phyloP scores from a whole-genome alignment of 2,888 invertebrate species.

The Drosophila pseudotalamancana region DNA sequence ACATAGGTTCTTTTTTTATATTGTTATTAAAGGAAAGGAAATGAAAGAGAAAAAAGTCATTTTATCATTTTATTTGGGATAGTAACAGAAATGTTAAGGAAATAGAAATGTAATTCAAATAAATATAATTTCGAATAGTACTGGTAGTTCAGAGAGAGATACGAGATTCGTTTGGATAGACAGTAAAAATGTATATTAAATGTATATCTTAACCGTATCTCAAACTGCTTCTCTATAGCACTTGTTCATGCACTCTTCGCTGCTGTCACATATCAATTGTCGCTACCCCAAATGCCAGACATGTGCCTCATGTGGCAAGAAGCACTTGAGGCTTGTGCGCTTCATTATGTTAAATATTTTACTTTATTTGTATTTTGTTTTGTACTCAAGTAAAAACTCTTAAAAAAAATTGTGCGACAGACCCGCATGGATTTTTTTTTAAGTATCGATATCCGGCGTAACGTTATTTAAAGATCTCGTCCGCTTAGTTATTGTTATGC shows the following conservation, averaged over 20 bases:
- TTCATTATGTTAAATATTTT: conserved; percentile 45
- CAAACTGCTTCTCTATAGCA: not conserved
- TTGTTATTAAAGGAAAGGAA: too few species aligned
- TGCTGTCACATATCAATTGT: conserved; percentile 60
- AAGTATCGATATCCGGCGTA: conserved; percentile 72
- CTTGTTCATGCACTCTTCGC: conserved; percentile 5
- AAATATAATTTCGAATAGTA: too few species aligned
- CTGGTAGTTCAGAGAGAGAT: too few species aligned
- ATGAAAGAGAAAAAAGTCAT: too few species aligned
- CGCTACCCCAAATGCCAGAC: conserved; percentile 47
- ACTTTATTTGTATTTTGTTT: conserved; percentile 20
- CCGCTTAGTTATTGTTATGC: conserved; percentile 37
- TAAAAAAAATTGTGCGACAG: conserved; percentile 19
- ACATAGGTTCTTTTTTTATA: too few species aligned
- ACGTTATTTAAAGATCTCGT: conserved; percentile 23
- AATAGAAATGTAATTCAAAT: not conserved
- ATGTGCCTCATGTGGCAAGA: conserved; percentile 53
- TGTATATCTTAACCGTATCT: too few species aligned
- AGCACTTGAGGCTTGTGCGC: conserved; percentile 31
- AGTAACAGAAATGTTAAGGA: not conserved
- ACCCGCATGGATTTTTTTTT: conserved; percentile 44
- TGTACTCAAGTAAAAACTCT: conserved; percentile 11
- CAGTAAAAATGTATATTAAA: too few species aligned
- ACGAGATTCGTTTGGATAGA: too few species aligned
- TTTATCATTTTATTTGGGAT: not conserved